Evolutionary conservation across 2,888 invertebrate genomes (phyloP), one percentile per base, ranked within the genome.

Genomic region (Synanthedon vespiformis): DNA sequence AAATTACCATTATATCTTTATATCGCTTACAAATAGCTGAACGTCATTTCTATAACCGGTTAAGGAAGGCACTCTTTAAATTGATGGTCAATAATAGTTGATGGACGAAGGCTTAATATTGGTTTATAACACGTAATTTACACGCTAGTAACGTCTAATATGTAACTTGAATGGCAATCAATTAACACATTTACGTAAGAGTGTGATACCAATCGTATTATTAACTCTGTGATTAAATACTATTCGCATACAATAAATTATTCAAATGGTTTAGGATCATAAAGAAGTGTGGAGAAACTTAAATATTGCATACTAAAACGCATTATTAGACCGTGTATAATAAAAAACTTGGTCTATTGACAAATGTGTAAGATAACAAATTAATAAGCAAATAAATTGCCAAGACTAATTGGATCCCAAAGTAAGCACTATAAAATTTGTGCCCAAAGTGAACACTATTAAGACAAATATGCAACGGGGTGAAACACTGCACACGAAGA

Each of bases 141-240:
- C 65, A 63, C 65, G 61, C 61, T 61, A 61, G 55, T 53, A 58
- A 51, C 60, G 49, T 53, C 60, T 63, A 55, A 59, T 44, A 44
- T 44, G 11, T 14, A 34, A 34, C 13, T 14, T 13, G 6, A 44
- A 44, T 12, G 44, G 44, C 44, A 44, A 44, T 44, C 44, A 44
- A 44, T 62, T 59, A 58, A 58, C 44, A 51, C 48, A n/a, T 13
- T 50, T 53, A 50, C 40, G 56, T 54, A 53, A 51, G 44, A 56
- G 65, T 63, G 60, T 58, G 13, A 14, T 34, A 44, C 44, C 44
- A 13, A 12, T 44, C 44, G 44, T 44, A 44, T 44, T 44, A 44
- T 44, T 44, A 44, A 44, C 44, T 41, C 12, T 44, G 3, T 44
- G 44, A 8, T 44, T 44, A 13, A 44, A 44, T 44, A 44, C n/a